phyloP scores from a whole-genome alignment of 2,888 invertebrate genomes.

The Mechanitis mazaeus region DNA sequence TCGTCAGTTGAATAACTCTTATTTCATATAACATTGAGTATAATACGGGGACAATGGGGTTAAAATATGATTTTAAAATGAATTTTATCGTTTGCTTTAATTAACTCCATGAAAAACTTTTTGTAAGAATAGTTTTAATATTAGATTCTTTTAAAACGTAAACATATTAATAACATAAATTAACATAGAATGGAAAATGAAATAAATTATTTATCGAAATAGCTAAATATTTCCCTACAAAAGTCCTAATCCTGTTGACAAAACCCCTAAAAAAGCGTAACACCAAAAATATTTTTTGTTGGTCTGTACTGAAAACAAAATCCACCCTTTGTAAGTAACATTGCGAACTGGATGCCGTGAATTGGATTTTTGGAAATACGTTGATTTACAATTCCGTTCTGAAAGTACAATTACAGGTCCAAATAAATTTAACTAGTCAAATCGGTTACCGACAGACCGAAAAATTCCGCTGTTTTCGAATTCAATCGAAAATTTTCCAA shows the following conservation, averaged over 20 bases:
- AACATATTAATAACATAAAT: no score
- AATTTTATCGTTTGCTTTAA: neutral
- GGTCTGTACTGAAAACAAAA: conserved; percentile 30
- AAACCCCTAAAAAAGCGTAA: conserved; percentile 24
- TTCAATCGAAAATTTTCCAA: conserved; percentile 7
- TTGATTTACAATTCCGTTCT: conserved; percentile 26
- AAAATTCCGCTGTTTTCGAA: conserved; percentile 7
- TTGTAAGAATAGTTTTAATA: no score
- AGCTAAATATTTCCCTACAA: neutral
- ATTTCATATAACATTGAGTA: neutral
- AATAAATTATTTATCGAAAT: no score
- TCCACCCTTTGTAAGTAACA: conserved; percentile 31
- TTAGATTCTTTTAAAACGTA: no score
- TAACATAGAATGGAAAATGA: no score
- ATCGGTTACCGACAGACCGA: conserved; percentile 13
- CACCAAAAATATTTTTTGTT: conserved; percentile 22
- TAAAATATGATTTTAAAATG: neutral
- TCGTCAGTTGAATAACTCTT: neutral
- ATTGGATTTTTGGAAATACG: conserved; percentile 23
- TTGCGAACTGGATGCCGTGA: conserved; percentile 10
- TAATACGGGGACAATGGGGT: neutral
- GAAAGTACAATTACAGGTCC: conserved; percentile 21
- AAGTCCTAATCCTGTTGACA: conserved; percentile 13
- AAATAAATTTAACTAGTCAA: conserved; percentile 25
- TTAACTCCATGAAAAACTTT: no score